Evolutionary conservation across 2,888 invertebrate genomes (phyloP), one percentile per base, ranked within the genome.

Genomic region (Drosophila borealis): DNA sequence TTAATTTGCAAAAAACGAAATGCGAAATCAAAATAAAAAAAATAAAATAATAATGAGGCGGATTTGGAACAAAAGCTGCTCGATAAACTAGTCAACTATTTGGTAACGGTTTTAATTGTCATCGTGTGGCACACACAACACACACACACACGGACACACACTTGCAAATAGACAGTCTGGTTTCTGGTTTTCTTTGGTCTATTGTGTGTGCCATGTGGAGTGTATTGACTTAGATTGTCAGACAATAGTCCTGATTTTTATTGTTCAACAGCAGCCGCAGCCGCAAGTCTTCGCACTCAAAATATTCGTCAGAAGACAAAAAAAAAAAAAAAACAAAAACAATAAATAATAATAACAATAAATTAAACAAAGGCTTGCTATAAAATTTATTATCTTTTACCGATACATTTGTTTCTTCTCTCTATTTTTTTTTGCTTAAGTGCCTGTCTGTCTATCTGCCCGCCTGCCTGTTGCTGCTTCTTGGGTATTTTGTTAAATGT

Each of bases 341-440:
- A 44, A 13, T 4, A 65, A 21, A 65, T 63, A 67, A 77, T 73
- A 81, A 87, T 84, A 75, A 80, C 88, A 80, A 88, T 78, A 75
- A 81, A 74, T 62, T 66, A 54, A 77, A 88, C 84, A 86, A 85
- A 78, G 70, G 88, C 21, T 63, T 55, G 73, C 57, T 67, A 72
- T 86, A 62, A 88, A 85, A 80, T 88, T 80, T 81, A 88, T 88
- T 88, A 85, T 86, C 62, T 79, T 88, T 85, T 88, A 88, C 85
- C 87, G 85, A 80, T 85, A 76, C 62, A 54, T 77, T 76, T 70
- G 37, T 69, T 65, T 11, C 14, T 11, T 41, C 17, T 13, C 60
- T 50, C 66, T 19, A 0, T 14, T 9, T 14, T 41, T 9, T 64
- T 62, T 78, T 78, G n/a, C 64, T 74, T 70, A 74, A 83, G 64